These are phyloP conservation scores for Microcebus jonahi DNA, from an alignment of 2,113 vertebrate genomes.

Conservation along the genomic window DNA sequence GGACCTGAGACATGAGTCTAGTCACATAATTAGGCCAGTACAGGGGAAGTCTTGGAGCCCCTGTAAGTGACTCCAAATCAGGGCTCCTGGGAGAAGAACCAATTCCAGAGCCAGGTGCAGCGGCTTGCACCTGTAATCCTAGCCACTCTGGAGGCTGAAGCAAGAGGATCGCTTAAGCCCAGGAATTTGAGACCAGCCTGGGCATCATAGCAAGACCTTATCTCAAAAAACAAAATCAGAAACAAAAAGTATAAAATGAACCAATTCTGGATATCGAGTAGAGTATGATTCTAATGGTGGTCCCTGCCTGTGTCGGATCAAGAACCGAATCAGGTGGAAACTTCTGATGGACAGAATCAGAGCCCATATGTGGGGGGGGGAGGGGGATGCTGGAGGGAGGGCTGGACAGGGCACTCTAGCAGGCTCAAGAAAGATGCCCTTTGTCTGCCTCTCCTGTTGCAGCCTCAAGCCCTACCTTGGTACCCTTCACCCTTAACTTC, in stretches of 20 bases:
- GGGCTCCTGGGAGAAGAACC: background rate
- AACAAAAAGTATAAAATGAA: background rate
- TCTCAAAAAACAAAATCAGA: too few species aligned
- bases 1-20: background rate
- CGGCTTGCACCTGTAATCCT: too few species aligned
- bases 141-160: too few species aligned
- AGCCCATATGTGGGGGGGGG: background rate
- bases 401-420: background rate
- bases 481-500: constrained; percentile 77
- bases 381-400: background rate
- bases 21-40: background rate
- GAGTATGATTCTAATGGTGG: background rate
- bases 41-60: background rate
- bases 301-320: background rate
- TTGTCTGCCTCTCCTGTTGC: background rate
- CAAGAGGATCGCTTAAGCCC: too few species aligned
- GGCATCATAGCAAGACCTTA: too few species aligned
- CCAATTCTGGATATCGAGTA: background rate
- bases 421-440: background rate
- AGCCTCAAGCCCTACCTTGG: background rate
- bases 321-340: background rate
- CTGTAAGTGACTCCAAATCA: background rate
- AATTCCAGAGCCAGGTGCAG: background rate
- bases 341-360: background rate
- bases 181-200: too few species aligned